phyloP scores from a whole-genome alignment of 2,797 vertebrate genomes.

The Heliangelus exortis region DNA sequence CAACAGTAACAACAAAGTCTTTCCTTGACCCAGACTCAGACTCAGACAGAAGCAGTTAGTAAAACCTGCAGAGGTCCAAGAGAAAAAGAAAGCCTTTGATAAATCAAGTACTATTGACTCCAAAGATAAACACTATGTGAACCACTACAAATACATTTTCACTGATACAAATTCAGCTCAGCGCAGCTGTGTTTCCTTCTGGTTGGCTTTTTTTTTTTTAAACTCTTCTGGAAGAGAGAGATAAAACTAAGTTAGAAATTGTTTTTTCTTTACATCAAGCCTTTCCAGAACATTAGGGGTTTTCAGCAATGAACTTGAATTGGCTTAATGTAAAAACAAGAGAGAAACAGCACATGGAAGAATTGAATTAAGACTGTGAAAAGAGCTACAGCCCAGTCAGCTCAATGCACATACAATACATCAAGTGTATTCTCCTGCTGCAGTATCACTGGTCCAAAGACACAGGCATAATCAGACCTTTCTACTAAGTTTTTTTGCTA shows the following conservation, averaged over 20 bases:
- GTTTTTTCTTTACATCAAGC: background rate
- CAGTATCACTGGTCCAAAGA: background rate
- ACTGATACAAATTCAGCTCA: background rate
- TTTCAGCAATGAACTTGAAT: background rate
- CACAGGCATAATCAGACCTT: background rate
- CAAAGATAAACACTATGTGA: background rate
- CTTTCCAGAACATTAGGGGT: background rate
- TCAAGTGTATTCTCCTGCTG: background rate
- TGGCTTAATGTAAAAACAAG: background rate
- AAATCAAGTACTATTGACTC: background rate
- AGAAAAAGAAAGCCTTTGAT: background rate
- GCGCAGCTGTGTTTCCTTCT: background rate
- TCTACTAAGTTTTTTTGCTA: background rate
- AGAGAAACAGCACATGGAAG: background rate
- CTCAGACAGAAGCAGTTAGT: background rate
- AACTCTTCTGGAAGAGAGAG: background rate
- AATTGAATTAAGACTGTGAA: background rate
- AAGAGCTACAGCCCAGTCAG: background rate
- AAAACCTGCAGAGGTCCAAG: background rate
- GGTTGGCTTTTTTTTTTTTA: background rate
- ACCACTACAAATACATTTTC: background rate
- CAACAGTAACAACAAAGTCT: background rate
- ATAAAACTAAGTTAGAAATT: background rate
- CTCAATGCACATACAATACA: background rate
- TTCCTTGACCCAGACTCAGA: background rate